Conservation (phyloP, 2,113 vertebrate genomes). For the Lipotes vexillifer region DNA sequence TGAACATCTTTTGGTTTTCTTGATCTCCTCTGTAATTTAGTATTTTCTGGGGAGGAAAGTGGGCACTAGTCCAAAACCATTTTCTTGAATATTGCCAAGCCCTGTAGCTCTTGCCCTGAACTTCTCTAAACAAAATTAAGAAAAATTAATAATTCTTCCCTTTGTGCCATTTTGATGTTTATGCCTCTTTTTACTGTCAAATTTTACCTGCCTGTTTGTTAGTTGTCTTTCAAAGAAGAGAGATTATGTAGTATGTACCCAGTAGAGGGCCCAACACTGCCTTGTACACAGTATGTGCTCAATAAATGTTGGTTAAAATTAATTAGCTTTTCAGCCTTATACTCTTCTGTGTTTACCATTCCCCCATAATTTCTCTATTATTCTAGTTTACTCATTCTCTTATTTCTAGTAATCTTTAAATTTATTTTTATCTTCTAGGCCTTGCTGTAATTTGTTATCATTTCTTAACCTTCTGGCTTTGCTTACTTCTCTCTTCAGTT, state of each 20-base stretch:
- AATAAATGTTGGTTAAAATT: background rate
- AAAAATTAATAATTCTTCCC: background rate
- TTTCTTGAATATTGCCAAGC: background rate
- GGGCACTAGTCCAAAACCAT: background rate
- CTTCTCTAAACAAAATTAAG: background rate
- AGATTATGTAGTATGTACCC: background rate
- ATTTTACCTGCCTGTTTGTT: background rate
- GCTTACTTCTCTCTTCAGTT: background rate
- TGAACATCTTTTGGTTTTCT: background rate
- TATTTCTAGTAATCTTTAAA: background rate
- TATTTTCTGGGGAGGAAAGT: background rate
- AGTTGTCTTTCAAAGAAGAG: background rate
- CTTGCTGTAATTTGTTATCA: background rate
- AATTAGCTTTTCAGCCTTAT: background rate
- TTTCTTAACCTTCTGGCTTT: background rate
- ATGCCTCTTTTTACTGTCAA: background rate
- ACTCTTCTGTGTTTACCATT: background rate
- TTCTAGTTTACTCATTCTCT: background rate
- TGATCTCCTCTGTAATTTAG: background rate
- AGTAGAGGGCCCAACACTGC: background rate
- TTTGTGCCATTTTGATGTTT: background rate
- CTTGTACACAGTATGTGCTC: background rate
- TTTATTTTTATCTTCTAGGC: background rate
- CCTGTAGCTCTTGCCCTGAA: background rate
- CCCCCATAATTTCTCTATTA: background rate